Evolutionary conservation across 2,113 vertebrate genomes (phyloP), one percentile per base, ranked within the genome.

Genomic region (Leucopsar rothschildi): DNA sequence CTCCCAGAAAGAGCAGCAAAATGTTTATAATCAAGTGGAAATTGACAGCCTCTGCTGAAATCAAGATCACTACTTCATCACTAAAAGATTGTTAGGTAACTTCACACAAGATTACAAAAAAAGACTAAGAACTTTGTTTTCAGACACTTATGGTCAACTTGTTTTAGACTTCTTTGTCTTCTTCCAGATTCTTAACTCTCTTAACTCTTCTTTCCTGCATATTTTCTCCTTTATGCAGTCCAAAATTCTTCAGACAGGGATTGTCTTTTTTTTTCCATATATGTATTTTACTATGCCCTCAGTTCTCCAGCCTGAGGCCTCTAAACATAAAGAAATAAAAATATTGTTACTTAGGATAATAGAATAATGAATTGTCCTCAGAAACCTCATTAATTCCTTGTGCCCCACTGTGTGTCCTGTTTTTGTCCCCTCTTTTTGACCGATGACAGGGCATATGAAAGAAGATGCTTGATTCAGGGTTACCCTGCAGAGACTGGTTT

Each of bases 311-410:
- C 29, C 82, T 77, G 27, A 82, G 82, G 47, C n/a, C 63, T 86
- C 60, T 64, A 55, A 29, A 66, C 47, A 83, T 52, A 83, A 83
- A 80, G 88, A 96, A 93, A 80, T 61, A 77, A 86, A 93, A 97
- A 95, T 95, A 95, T 94, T 97, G 61, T 95, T 80, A 31, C 68
- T 87, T 63, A 87, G 56, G 92, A 92, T 64, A 94, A 91, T 28
- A 88, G 66, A 95, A 95, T 49, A 87, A 84, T 87, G 63, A 73
- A 24, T 66, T 93, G 37, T 82, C 63, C 56, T 88, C 55, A 83
- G 64, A 90, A 95, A 40, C 20, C 37, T 92, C 87, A 92, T 82
- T 90, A 89, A 85, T 94, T 84, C 70, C 70, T 39, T 77, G 64
- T 85, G 70, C 44, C 78, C 90, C 79, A 92, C 78, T 93, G 79